Percentiles rank a stretch among this genome's conserved stretches.
Evolutionary conservation across 2,888 invertebrate species (phyloP).

Genomic region (Platypus cylindrus): DNA sequence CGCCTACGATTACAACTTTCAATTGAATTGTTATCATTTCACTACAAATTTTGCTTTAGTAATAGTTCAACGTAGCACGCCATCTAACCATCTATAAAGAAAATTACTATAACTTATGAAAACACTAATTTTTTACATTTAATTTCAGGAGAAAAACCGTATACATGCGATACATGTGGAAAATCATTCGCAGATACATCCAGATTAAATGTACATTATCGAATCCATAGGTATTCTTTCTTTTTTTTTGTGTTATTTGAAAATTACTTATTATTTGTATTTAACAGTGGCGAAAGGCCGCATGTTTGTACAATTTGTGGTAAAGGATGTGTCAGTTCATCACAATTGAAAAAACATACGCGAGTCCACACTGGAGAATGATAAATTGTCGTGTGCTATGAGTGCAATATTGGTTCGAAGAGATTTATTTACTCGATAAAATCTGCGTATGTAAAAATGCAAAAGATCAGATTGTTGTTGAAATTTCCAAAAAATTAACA

Average conservation of each 20-base stretch:
- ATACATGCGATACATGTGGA: conserved; percentile 34
- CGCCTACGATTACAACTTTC: no score
- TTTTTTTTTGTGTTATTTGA: no score
- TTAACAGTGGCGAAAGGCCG: conserved; percentile 33
- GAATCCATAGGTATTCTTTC: conserved; percentile 30
- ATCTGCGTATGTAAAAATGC: neutral
- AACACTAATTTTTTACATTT: neutral
- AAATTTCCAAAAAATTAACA: no score
- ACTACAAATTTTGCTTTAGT: neutral
- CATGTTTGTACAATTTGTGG: conserved; percentile 32
- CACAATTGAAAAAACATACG: conserved; percentile 36
- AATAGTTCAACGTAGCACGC: no score
- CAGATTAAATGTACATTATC: conserved; percentile 37
- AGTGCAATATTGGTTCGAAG: conserved; percentile 31
- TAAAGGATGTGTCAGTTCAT: conserved; percentile 33
- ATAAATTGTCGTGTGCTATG: no score
- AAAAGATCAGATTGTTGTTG: neutral
- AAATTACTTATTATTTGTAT: neutral
- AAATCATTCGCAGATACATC: conserved; percentile 40
- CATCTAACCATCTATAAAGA: no score
- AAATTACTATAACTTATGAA: no score
- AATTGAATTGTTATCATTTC: neutral
- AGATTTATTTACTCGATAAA: conserved; percentile 25
- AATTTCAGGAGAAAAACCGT: conserved; percentile 32
- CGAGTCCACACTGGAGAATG: conserved; percentile 38